Percentiles rank a stretch among this genome's conserved stretches.
phyloP scores from a whole-genome alignment of 2,113 vertebrate species.

The Mionectes macconnelli region DNA sequence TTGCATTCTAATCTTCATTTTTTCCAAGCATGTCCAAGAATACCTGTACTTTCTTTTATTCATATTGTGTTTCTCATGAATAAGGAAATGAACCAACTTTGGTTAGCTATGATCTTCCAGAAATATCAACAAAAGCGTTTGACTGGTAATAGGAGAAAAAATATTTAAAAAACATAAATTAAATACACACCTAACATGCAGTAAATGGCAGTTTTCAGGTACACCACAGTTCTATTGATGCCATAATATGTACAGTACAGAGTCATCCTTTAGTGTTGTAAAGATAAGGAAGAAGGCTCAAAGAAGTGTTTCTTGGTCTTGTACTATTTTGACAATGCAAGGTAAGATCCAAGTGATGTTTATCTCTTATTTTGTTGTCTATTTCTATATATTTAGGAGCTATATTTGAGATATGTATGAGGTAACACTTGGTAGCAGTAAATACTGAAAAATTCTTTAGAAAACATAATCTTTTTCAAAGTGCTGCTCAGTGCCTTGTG shows the following conservation, averaged over 20 bases:
- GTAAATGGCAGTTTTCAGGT: background rate
- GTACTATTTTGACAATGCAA: background rate
- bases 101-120: background rate
- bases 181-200: background rate
- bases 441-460: background rate
- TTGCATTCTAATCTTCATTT: background rate
- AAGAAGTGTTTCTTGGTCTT: background rate
- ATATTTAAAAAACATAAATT: rapidly evolving
- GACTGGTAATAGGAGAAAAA: background rate
- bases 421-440: background rate
- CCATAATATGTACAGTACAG: background rate
- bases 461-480: background rate
- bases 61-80: background rate
- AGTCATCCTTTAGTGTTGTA: background rate
- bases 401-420: background rate
- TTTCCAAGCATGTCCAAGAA: background rate
- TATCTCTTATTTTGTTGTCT: background rate
- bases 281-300: background rate
- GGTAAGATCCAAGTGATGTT: background rate
- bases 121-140: background rate
- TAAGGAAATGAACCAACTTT: background rate
- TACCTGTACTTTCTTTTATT: background rate
- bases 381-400: background rate
- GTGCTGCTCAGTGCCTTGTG: background rate
- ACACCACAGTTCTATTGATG: too few relatives aligned